A percentile compares a stretch with the other conserved stretches of the same genome.
These are phyloP conservation scores for Uria aalge DNA, from an alignment of 2,113 vertebrate species.

Conservation along the genomic window DNA sequence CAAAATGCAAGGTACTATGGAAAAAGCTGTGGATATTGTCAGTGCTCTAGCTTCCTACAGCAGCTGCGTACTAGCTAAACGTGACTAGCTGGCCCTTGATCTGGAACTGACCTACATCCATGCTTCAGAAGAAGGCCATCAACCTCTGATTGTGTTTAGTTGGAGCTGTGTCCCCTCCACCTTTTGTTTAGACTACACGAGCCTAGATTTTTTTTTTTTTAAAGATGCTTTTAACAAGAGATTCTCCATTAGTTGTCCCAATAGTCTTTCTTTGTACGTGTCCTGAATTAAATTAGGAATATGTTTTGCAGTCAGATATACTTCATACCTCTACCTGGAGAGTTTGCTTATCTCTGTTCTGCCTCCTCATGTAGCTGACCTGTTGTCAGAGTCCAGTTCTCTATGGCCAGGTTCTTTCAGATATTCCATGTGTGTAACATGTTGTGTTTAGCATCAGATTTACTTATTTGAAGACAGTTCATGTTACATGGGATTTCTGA, in stretches of 20 bases:
- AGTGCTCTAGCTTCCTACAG: neutral
- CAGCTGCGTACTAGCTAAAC: neutral
- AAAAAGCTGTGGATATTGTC: neutral
- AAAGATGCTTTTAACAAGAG: neutral
- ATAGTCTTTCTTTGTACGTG: neutral
- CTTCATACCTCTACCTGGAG: neutral
- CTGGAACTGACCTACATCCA: neutral
- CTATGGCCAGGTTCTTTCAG: neutral
- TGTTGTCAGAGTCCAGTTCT: neutral
- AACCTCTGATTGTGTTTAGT: neutral
- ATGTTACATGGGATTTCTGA: neutral
- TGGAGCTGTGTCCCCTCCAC: neutral
- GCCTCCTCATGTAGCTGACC: neutral
- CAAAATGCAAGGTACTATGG: neutral
- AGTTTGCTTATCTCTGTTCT: neutral
- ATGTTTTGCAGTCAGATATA: neutral
- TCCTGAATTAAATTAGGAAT: neutral
- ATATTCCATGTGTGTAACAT: fast-evolving
- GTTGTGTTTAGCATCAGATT: neutral
- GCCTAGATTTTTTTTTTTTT: neutral
- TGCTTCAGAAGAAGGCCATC: neutral
- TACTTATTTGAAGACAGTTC: neutral
- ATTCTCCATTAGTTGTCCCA: neutral
- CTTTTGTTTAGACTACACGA: neutral
- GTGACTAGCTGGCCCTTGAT: neutral